phyloP scores from a whole-genome alignment of 2,888 invertebrate species.

The Andrena praecox region DNA sequence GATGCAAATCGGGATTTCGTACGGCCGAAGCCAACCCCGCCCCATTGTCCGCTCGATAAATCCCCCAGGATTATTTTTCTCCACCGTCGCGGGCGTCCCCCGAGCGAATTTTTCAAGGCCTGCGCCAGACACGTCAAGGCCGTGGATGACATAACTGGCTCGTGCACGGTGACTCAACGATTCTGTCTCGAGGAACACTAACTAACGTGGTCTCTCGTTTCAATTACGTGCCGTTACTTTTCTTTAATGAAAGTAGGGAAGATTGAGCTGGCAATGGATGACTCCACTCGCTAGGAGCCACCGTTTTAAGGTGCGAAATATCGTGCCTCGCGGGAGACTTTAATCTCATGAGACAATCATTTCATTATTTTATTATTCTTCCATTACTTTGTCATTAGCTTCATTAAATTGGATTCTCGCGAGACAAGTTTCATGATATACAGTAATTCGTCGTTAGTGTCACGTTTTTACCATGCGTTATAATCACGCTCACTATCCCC shows the following conservation, averaged over 20 bases:
- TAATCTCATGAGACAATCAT: too few relatives aligned
- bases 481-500: too few relatives aligned
- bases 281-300: too few relatives aligned
- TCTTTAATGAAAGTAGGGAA: not conserved
- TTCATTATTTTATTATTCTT: too few relatives aligned
- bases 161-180: not conserved
- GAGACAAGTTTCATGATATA: too few relatives aligned
- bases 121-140: not conserved
- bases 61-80: slow-evolving; percentile 26
- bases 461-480: too few relatives aligned
- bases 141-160: not conserved
- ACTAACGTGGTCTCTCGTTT: not conserved
- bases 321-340: too few relatives aligned
- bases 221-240: not conserved
- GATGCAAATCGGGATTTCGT: slow-evolving; percentile 48
- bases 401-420: too few relatives aligned
- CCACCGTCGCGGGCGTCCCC: not conserved
- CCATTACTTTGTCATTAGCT: too few relatives aligned
- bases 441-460: too few relatives aligned
- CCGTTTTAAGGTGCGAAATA: too few relatives aligned
- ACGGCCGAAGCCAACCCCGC: not conserved
- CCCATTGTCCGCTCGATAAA: slow-evolving; percentile 30
- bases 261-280: too few relatives aligned
- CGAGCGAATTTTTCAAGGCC: slow-evolving; percentile 14
- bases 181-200: not conserved